These are phyloP conservation scores for Synanthedon vespiformis DNA, from an alignment of 2,888 invertebrate genomes.

Conservation along the genomic window DNA sequence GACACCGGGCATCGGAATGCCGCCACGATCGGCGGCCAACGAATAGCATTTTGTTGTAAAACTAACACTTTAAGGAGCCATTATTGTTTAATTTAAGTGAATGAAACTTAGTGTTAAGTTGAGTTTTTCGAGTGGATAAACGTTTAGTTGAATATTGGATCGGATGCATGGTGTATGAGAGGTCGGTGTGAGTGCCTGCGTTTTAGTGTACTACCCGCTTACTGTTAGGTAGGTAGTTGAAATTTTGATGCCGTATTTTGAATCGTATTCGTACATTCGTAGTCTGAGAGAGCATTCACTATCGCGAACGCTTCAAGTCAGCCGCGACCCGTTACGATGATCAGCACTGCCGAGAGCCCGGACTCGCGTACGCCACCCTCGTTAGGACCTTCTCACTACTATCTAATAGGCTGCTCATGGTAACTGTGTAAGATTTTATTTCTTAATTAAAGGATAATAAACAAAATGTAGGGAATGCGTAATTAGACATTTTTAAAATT, in stretches of 20 bases:
- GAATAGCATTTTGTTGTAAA: constrained; percentile 68
- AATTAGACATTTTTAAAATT: constrained; percentile 71
- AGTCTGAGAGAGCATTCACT: constrained; percentile 59
- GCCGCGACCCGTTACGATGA: constrained; percentile 3
- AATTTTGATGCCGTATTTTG: constrained; percentile 67
- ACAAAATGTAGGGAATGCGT: constrained; percentile 68
- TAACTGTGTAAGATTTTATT: constrained; percentile 69
- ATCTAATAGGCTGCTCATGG: constrained; percentile 68
- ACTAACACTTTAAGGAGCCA: constrained; percentile 64
- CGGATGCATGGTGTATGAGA: constrained; percentile 64
- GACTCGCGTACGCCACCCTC: constrained; percentile 8
- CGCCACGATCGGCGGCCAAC: constrained; percentile 60
- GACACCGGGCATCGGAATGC: constrained; percentile 26
- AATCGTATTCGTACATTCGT: constrained; percentile 59
- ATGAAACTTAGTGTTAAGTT: constrained; percentile 56
- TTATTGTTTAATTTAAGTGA: constrained; percentile 67
- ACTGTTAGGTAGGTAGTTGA: constrained; percentile 71
- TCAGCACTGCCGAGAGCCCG: constrained; percentile 5
- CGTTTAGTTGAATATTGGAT: constrained; percentile 63
- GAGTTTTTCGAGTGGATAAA: constrained; percentile 64
- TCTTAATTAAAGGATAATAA: constrained; percentile 69
- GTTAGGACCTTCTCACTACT: too few relatives aligned
- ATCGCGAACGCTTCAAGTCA: constrained; percentile 47
- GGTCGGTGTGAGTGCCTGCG: constrained; percentile 66
- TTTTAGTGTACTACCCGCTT: constrained; percentile 66